Percentiles rank a stretch among this genome's conserved stretches.
These are phyloP conservation scores for Drosophila pegasa DNA, from an alignment of 2,888 invertebrate genomes.

Conservation along the genomic window DNA sequence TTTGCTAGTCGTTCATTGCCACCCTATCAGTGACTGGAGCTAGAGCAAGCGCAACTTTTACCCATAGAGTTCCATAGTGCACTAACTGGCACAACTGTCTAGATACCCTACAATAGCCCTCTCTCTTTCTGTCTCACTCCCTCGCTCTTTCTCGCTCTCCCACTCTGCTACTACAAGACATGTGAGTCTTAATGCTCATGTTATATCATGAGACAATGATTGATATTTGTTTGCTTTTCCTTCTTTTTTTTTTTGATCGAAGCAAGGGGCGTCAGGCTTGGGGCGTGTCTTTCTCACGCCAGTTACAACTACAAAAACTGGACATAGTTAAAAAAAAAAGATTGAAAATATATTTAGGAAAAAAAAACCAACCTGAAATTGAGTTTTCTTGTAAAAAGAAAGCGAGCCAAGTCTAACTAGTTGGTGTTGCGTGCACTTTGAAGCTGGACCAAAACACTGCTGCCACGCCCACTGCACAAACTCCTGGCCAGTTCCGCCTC, in stretches of 20 bases:
- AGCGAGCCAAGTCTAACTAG: slow-evolving; percentile 31
- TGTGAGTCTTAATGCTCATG: not conserved
- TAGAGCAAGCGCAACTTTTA: too few relatives aligned
- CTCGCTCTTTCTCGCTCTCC: not conserved
- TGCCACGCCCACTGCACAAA: not conserved
- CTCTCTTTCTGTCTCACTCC: not conserved
- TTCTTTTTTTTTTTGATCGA: not conserved
- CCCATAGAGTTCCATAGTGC: too few relatives aligned
- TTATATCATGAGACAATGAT: slow-evolving; percentile 21
- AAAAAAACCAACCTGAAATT: not conserved
- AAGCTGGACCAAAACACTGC: not conserved
- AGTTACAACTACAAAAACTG: slow-evolving; percentile 8
- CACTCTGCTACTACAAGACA: not conserved
- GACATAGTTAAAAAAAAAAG: not conserved
- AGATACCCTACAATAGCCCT: too few relatives aligned
- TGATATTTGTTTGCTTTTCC: slow-evolving; percentile 23
- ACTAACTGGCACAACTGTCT: too few relatives aligned
- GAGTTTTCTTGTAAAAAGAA: slow-evolving; percentile 24
- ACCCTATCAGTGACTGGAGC: too few relatives aligned
- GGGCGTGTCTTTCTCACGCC: slow-evolving; percentile 33
- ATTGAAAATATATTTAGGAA: slow-evolving; percentile 13
- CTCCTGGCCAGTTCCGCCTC: not conserved
- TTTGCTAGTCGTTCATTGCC: too few relatives aligned
- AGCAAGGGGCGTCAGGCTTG: not conserved
- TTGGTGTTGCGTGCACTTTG: slow-evolving; percentile 35